Conservation (phyloP, 1,140 invertebrate species). For the Hylyphantes graminicola region DNA sequence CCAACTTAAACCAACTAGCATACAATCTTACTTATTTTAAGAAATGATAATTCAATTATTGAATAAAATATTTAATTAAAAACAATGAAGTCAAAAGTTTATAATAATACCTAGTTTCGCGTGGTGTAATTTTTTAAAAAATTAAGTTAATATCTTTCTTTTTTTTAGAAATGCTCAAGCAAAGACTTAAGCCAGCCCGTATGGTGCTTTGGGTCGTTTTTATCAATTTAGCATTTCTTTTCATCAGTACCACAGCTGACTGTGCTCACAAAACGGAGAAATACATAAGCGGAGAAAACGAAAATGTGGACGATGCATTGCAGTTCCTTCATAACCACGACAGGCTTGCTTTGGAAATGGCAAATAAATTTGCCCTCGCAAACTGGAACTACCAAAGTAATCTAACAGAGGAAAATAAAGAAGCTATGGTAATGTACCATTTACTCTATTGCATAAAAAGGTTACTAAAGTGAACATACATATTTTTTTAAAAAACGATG, state of each 20-base stretch:
- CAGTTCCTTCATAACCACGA: slow-evolving; percentile 50
- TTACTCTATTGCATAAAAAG: too few relatives aligned
- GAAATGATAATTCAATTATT: too few relatives aligned
- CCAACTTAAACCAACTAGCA: too few relatives aligned
- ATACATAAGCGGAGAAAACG: slow-evolving; percentile 40
- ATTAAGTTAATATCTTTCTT: too few relatives aligned
- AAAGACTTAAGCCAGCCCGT: neutral
- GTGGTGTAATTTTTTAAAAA: too few relatives aligned
- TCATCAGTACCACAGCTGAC: neutral
- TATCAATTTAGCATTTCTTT: neutral
- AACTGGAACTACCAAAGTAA: slow-evolving; percentile 63
- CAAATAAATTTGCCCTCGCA: slow-evolving; percentile 38
- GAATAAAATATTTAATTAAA: too few relatives aligned
- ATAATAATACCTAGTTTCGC: too few relatives aligned
- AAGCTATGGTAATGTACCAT: slow-evolving; percentile 47
- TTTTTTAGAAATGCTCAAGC: too few relatives aligned
- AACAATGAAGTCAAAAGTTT: too few relatives aligned
- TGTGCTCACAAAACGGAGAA: slow-evolving; percentile 37
- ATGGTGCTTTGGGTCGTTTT: neutral
- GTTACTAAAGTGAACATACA: too few relatives aligned
- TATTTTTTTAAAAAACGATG: too few relatives aligned
- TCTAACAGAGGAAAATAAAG: slow-evolving; percentile 62
- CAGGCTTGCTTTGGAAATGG: neutral
- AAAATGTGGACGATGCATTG: slow-evolving; percentile 16
- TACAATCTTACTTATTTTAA: too few relatives aligned